phyloP scores from a whole-genome alignment of 2,113 vertebrate genomes.

The rat (Rattus norvegicus) region GRCr8 NC_086022.1:62445001-62445500 shows the following conservation, averaged over 20 bases:
- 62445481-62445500: not conserved
- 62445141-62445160: not conserved
- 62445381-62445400: not conserved
- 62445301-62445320: too few species aligned
- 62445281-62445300: too few species aligned
- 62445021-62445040: not conserved
- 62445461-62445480: not conserved
- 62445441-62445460: not conserved
- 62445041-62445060: not conserved
- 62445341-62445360: not conserved
- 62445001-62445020: not conserved
- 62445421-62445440: not conserved
- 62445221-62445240: not conserved
- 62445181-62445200: not conserved
- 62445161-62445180: not conserved
- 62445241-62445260: not conserved
- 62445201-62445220: not conserved
- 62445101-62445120: not conserved
- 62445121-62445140: not conserved
- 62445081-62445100: not conserved
- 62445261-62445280: not conserved
- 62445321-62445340: not conserved
- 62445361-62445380: not conserved
- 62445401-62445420: constrained; percentile 4
- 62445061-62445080: not conserved